Evolutionary conservation across 2,888 invertebrate species (phyloP).

Genomic region (Thumatha senex): DNA sequence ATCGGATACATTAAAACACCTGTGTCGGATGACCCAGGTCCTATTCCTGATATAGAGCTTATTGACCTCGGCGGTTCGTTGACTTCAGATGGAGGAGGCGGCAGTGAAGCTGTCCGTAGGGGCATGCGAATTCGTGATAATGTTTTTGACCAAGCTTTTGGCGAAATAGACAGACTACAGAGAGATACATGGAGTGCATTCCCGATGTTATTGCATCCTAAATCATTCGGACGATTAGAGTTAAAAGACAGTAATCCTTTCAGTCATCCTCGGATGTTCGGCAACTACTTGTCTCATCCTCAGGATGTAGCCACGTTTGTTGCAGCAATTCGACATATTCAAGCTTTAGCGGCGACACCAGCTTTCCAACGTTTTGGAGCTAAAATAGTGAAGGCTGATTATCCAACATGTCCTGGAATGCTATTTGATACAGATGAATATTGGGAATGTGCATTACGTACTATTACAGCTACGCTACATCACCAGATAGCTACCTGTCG

Average conservation of each 20-base stretch:
- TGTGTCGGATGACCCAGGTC: slow-evolving; percentile 80
- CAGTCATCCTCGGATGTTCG: slow-evolving; percentile 89
- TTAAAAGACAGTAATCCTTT: slow-evolving; percentile 89
- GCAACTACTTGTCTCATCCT: slow-evolving; percentile 89
- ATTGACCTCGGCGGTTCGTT: slow-evolving; percentile 86
- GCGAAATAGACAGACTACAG: slow-evolving; percentile 67
- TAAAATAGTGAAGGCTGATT: slow-evolving; percentile 72
- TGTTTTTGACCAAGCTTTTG: slow-evolving; percentile 82
- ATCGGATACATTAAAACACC: slow-evolving; percentile 86
- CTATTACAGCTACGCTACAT: slow-evolving; percentile 84
- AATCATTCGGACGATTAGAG: slow-evolving; percentile 87
- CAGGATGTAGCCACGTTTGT: slow-evolving; percentile 83
- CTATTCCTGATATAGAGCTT: slow-evolving; percentile 87
- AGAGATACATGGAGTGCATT: slow-evolving; percentile 85
- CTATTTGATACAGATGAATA: slow-evolving; percentile 85
- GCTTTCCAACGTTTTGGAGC: slow-evolving; percentile 84
- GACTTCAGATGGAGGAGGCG: slow-evolving; percentile 81
- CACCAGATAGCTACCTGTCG: slow-evolving; percentile 88
- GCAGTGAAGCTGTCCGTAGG: slow-evolving; percentile 72
- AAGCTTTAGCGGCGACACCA: slow-evolving; percentile 81
- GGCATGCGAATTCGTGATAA: slow-evolving; percentile 83
- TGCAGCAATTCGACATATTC: slow-evolving; percentile 84
- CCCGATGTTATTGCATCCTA: slow-evolving; percentile 89
- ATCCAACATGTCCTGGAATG: slow-evolving; percentile 77
- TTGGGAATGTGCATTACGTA: slow-evolving; percentile 87